Evolutionary conservation across 2,113 vertebrate genomes (phyloP).

Genomic region (Fulmarus glacialis): DNA sequence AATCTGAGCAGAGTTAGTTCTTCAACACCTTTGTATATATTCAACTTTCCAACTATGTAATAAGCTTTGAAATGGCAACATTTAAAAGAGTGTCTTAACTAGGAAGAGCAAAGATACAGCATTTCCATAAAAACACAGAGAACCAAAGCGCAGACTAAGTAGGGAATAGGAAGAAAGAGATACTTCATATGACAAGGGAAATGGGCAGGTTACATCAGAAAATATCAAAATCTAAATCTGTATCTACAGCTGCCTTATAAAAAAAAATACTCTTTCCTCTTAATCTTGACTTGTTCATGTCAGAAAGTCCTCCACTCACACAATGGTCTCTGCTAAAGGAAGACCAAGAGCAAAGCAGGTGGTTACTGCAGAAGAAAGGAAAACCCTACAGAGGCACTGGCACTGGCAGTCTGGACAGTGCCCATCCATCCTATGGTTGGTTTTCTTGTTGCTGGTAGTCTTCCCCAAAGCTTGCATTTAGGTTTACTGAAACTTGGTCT

Average conservation of each 20-base stretch:
- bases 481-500: background rate
- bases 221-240: background rate
- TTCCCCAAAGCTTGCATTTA: background rate
- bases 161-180: background rate
- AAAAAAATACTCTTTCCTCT: background rate
- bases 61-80: conserved; percentile 44
- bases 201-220: background rate
- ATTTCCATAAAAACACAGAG: background rate
- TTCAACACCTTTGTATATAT: conserved; percentile 56
- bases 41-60: conserved; percentile 60
- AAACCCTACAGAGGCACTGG: background rate
- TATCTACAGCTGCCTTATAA: background rate
- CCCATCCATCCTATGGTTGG: background rate
- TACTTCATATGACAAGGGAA: background rate
- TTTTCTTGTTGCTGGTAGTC: background rate
- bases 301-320: background rate
- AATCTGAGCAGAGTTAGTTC: conserved; percentile 73
- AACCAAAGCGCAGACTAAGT: background rate
- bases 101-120: background rate
- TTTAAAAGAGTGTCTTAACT: conserved; percentile 49
- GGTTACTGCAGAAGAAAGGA: background rate
- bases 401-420: background rate
- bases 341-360: background rate
- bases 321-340: background rate
- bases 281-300: background rate